Conservation (phyloP, 2,113 vertebrate genomes). For the Bambusicola thoracicus region DNA sequence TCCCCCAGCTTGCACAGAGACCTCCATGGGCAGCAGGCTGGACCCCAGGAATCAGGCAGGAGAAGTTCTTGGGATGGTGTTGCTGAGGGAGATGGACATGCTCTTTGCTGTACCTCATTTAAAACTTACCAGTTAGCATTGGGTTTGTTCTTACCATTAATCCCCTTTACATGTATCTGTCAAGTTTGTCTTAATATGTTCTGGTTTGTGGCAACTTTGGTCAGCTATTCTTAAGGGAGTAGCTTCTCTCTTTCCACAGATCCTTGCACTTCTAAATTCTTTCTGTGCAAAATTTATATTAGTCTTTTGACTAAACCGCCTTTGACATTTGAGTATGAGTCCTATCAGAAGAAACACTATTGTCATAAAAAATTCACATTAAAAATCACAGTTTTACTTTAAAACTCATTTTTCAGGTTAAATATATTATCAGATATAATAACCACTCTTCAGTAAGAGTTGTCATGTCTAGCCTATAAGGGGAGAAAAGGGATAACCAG, state of each 20-base stretch:
- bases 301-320: not conserved
- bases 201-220: not conserved
- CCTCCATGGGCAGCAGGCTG: not conserved
- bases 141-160: not conserved
- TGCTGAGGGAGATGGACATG: not conserved
- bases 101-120: not conserved
- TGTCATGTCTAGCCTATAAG: too few relatives aligned
- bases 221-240: not conserved
- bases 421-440: not conserved
- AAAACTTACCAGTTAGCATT: not conserved
- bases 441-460: not conserved
- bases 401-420: not conserved
- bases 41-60: too few relatives aligned
- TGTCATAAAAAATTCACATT: not conserved
- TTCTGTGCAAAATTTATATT: not conserved
- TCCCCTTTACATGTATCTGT: not conserved
- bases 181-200: not conserved
- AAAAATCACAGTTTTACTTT: not conserved
- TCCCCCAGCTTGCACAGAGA: not conserved
- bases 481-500: too few relatives aligned
- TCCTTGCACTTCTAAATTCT: not conserved
- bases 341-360: not conserved
- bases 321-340: not conserved
- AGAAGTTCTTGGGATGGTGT: not conserved
- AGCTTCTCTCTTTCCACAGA: rapidly evolving